Percentiles rank a stretch among this genome's conserved stretches.
Conservation (phyloP, 2,888 invertebrate genomes). For the Pantelozetes paolii region DNA sequence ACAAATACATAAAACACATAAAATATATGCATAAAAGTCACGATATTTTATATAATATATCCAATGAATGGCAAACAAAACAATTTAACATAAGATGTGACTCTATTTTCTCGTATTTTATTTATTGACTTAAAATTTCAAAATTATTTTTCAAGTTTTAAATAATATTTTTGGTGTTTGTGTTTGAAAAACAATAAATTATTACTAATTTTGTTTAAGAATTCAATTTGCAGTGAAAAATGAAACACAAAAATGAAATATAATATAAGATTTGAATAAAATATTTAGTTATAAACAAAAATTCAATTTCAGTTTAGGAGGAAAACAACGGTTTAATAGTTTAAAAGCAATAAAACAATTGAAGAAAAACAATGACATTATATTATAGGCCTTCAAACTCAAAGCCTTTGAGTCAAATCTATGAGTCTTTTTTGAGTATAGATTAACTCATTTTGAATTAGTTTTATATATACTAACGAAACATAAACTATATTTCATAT, state of each 20-base stretch:
- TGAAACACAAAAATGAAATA: too few species aligned
- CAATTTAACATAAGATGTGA: neutral
- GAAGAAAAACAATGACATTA: too few species aligned
- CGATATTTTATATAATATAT: constrained; percentile 29
- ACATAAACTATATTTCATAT: constrained; percentile 12
- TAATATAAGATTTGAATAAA: too few species aligned
- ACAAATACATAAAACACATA: constrained; percentile 2
- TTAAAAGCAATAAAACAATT: too few species aligned
- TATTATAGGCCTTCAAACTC: too few species aligned
- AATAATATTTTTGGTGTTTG: too few species aligned
- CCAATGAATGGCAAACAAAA: neutral
- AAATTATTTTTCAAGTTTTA: too few species aligned
- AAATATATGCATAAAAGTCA: constrained; percentile 32
- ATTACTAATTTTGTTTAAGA: too few species aligned
- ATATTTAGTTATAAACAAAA: too few species aligned
- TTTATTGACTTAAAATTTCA: neutral
- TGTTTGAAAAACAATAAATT: neutral
- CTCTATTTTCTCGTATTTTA: constrained; percentile 3
- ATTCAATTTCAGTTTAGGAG: too few species aligned
- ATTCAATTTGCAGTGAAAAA: too few species aligned
- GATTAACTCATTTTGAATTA: neutral
- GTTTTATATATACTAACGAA: neutral
- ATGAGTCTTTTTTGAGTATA: neutral
- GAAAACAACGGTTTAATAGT: neutral
- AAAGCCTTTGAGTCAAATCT: too few species aligned